phyloP scores from a whole-genome alignment of 2,113 vertebrate genomes.

The Pavo muticus region DNA sequence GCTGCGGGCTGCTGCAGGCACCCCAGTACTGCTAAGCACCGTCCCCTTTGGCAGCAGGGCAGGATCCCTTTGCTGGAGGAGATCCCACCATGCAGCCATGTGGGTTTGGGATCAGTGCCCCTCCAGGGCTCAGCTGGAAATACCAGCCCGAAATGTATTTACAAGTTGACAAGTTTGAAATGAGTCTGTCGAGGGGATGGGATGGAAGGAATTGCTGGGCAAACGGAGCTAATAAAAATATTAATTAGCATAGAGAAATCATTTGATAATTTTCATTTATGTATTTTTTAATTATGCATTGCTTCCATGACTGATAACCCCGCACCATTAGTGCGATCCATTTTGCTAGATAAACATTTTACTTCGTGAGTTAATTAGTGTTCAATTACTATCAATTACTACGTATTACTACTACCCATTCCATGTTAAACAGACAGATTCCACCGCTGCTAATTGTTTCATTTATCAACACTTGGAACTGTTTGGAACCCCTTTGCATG shows the following conservation, averaged over 20 bases:
- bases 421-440: neutral
- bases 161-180: neutral
- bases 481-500: neutral
- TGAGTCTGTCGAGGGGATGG: neutral
- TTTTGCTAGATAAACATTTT: slow-evolving; percentile 22
- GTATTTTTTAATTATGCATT: slow-evolving; percentile 17
- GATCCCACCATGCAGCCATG: neutral
- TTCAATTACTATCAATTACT: slow-evolving; percentile 50
- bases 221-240: neutral
- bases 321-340: neutral
- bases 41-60: neutral
- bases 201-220: neutral
- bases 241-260: slow-evolving; percentile 13
- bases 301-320: slow-evolving; percentile 17
- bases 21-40: neutral
- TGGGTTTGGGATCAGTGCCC: neutral
- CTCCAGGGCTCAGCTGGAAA: neutral
- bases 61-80: neutral
- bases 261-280: slow-evolving; percentile 13
- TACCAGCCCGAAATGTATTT: neutral
- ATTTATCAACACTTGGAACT: neutral
- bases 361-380: slow-evolving; percentile 48
- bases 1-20: neutral
- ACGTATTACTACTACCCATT: neutral
- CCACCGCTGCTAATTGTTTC: neutral